Base-by-base conservation (phyloP, 2,888 invertebrate genomes). In the Baronia brevicornis region DNA sequence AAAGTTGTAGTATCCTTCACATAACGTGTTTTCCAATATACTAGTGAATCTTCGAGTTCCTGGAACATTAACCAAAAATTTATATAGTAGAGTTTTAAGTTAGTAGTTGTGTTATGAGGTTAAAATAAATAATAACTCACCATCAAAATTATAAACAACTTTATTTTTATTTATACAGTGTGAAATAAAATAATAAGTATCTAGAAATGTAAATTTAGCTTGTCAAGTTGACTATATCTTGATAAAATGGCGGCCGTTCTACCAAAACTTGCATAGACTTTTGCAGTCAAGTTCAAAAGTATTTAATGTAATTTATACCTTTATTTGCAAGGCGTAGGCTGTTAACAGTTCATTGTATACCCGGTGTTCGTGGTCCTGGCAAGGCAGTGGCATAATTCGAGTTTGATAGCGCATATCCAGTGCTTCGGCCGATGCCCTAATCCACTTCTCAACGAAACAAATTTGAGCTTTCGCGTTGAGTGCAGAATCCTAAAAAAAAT, bases 21-120 rank as follows among this genome's bases (percentile, higher is more conserved):
- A 36, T 77, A 78, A 14, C 69, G 64, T 13, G 48, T 29, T 70
- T 44, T 87, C 87, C 62, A 96, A 77, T 52, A 87, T 70, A 58
- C 88, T 80, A 60, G 86, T 84, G 46, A 91, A 68, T 56, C 91
- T 79, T 84, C 91, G 73, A 28, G 92, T 89, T 77, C 96, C 97
- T 63, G 85, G n/a, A n/a, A n/a, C n/a, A n/a, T n/a, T n/a, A n/a
- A n/a, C n/a, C n/a, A n/a, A n/a, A 24, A 13, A 25, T 10, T n/a
- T n/a, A n/a, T n/a, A n/a, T n/a, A n/a, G n/a, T n/a, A n/a, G n/a
- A n/a, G n/a, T n/a, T n/a, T n/a, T n/a, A n/a, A n/a, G n/a, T n/a
- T n/a, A n/a, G n/a, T n/a, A n/a, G n/a, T n/a, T n/a, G n/a, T n/a
- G n/a, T n/a, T n/a, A n/a, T n/a, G n/a, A n/a, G n/a, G n/a, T n/a